Evolutionary conservation across 2,113 vertebrate genomes (phyloP).

Genomic region (Mungos mungo): DNA sequence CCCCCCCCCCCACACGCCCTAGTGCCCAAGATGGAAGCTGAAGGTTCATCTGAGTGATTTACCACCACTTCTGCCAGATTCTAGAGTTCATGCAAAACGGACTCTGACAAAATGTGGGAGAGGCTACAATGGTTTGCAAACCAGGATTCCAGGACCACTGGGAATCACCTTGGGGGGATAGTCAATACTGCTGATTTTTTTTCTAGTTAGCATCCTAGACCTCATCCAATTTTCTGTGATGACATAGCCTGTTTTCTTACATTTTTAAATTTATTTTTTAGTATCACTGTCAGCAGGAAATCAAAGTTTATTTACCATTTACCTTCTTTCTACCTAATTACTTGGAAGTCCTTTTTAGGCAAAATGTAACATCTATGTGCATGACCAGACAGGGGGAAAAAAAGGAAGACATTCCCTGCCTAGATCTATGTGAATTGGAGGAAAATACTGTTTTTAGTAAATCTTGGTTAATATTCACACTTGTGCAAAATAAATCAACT

Average conservation of each 20-base stretch:
- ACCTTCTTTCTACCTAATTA: not conserved
- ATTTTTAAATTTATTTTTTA: not conserved
- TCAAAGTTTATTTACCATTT: not conserved
- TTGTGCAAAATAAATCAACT: slow-evolving; percentile 90
- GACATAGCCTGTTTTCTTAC: not conserved
- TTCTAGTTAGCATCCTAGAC: not conserved
- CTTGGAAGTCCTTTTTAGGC: not conserved
- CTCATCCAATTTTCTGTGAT: not conserved
- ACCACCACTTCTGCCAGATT: fast-evolving
- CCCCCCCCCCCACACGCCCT: not conserved
- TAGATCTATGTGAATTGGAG: slow-evolving; percentile 6
- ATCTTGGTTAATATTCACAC: slow-evolving; percentile 89
- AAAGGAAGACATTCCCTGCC: slow-evolving; percentile 7
- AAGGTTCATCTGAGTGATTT: not conserved
- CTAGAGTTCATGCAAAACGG: fast-evolving
- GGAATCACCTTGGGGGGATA: not conserved
- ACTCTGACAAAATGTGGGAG: no score
- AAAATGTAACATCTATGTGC: not conserved
- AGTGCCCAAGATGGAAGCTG: not conserved
- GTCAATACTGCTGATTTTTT: not conserved
- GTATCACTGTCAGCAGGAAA: not conserved
- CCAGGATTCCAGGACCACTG: fast-evolving
- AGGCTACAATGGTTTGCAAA: fast-evolving
- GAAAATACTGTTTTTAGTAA: slow-evolving; percentile 66
- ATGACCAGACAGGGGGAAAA: not conserved